A percentile compares a stretch with the other conserved stretches of the same genome.
phyloP scores from a whole-genome alignment of 2,797 vertebrate genomes.

The Sebastiscus albofasciatus region DNA sequence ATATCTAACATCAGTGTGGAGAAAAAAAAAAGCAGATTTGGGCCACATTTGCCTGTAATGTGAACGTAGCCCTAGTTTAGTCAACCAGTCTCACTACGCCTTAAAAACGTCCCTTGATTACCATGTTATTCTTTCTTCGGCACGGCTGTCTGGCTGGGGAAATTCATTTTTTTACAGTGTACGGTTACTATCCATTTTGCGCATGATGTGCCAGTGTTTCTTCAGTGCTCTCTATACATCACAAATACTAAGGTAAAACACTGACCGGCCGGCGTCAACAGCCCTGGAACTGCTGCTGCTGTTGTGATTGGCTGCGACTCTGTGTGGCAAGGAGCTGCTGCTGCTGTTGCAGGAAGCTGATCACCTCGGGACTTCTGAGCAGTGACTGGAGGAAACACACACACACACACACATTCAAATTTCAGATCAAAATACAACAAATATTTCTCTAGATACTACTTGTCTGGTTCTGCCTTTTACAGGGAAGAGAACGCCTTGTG shows the following conservation, averaged over 20 bases:
- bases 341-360: conserved; percentile 95
- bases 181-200: background rate
- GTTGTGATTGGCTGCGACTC: conserved; percentile 85
- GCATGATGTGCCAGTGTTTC: background rate
- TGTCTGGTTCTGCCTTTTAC: background rate
- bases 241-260: background rate
- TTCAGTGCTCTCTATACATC: background rate
- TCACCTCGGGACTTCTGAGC: conserved; percentile 95
- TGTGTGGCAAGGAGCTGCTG: conserved; percentile 92
- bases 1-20: too few species aligned
- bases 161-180: conserved; percentile 12
- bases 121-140: background rate
- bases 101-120: background rate
- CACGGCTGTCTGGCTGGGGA: background rate
- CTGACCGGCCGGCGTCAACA: conserved; percentile 52
- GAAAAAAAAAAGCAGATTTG: background rate
- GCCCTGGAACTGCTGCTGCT: conserved; percentile 86
- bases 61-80: background rate
- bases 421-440: background rate
- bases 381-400: conserved; percentile 84
- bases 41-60: background rate
- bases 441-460: background rate
- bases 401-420: conserved; percentile 10
- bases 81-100: background rate
- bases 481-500: background rate